Evolutionary conservation across 2,797 vertebrate species (phyloP).

Genomic region (Tolypeutes matacus): DNA sequence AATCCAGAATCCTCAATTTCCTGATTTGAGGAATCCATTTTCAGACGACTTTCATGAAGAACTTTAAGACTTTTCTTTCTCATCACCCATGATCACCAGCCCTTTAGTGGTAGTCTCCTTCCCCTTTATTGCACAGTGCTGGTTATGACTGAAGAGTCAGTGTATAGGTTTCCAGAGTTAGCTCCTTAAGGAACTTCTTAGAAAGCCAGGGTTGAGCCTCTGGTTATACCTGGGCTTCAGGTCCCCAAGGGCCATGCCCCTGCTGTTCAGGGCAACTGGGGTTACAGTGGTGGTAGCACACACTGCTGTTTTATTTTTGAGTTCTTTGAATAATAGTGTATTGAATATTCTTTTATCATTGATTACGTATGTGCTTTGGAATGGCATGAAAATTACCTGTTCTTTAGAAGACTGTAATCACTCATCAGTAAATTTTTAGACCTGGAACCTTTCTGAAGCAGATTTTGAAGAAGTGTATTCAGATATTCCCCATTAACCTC

Average conservation of each 20-base stretch:
- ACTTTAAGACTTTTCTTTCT: conserved; percentile 90
- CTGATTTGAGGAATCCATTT: not conserved
- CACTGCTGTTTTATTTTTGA: not conserved
- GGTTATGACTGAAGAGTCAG: conserved; percentile 90
- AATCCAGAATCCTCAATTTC: not conserved
- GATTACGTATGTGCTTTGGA: not conserved
- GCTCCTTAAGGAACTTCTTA: conserved; percentile 93
- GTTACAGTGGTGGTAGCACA: not conserved
- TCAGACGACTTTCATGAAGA: conserved; percentile 82
- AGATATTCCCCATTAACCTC: not conserved
- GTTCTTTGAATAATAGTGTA: not conserved
- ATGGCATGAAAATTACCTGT: not conserved
- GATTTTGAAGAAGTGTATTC: not conserved
- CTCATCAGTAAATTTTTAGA: not conserved
- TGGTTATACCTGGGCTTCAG: conserved; percentile 94
- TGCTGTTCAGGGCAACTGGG: conserved; percentile 90
- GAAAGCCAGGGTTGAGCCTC: conserved; percentile 95
- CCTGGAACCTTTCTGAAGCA: not conserved
- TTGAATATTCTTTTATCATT: not conserved
- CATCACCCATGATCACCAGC: conserved; percentile 92
- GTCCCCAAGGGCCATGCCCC: conserved; percentile 92
- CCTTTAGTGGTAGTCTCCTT: conserved; percentile 93
- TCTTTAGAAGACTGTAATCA: not conserved
- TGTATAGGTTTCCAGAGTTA: conserved; percentile 89
- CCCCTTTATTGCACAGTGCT: conserved; percentile 91